Evolutionary conservation across 1,140 invertebrate genomes (phyloP).

Genomic region (Monomorium pharaonis): DNA sequence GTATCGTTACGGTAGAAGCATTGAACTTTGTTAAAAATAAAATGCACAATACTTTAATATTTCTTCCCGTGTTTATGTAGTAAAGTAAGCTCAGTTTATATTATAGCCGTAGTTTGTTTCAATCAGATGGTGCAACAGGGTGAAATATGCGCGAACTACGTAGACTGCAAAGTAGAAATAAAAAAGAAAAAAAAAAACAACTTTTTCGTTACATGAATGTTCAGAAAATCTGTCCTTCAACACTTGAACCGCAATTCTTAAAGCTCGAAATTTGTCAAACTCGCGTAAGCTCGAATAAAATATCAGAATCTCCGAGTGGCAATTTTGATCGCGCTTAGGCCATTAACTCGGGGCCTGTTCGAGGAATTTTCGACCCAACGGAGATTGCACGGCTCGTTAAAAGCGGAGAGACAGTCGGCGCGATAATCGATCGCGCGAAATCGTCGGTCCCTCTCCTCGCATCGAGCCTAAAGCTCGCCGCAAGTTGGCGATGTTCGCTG

Average conservation of each 20-base stretch:
- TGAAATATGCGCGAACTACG: no score
- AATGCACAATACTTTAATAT: no score
- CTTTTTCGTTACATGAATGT: not conserved
- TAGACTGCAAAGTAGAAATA: not conserved
- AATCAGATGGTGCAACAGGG: no score
- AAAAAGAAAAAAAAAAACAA: not conserved
- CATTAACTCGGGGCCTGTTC: not conserved
- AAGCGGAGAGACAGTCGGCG: not conserved
- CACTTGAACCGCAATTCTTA: not conserved
- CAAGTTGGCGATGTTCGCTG: slow-evolving; percentile 40
- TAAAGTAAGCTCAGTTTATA: no score
- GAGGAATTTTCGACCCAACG: no score
- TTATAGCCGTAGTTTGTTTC: no score
- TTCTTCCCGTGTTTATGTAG: no score
- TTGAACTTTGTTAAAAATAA: no score
- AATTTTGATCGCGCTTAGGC: not conserved
- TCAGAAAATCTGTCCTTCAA: not conserved
- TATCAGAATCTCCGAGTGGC: not conserved
- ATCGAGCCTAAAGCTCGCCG: not conserved
- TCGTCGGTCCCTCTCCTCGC: not conserved
- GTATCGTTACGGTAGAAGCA: no score
- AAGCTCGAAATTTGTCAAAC: not conserved
- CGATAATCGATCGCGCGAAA: slow-evolving; percentile 37
- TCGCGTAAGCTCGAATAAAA: not conserved
- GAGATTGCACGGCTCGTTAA: slow-evolving; percentile 22